Evolutionary conservation across 2,113 vertebrate genomes (phyloP), one percentile per base, ranked within the genome.

Genomic region (Equus przewalskii): DNA sequence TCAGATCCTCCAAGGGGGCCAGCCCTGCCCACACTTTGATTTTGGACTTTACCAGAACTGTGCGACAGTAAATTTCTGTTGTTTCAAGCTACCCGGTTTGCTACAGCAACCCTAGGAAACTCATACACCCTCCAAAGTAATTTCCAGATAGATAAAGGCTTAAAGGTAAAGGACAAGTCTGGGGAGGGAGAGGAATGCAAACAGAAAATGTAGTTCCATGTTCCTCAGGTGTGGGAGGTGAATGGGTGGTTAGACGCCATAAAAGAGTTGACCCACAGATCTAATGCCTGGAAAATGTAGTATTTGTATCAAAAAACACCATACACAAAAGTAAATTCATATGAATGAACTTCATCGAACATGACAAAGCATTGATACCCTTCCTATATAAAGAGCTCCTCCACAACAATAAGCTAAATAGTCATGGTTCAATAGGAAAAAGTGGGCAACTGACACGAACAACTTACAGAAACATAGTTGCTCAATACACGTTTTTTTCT

Each of bases 351-450:
- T 84, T 91, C 41, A 33, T 56, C 41, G 13, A 15, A 44, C 9
- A 3, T 62, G 9, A 3, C 22, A 14, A 30, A 82, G 51, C 24
- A 9, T 26, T 60, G 49, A 54, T 69, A 54, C 6, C 36, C 16
- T 76, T 88, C 14, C 44, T 89, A 11, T 91, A 51, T 46, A 62
- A 78, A 83, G 69, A 83, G 62, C 30, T 15, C 4, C 67, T 88
- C 22, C 79, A 41, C 46, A 75, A 49, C 56, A 87, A 28, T 69
- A 51, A 82, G n/a, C 36, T 56, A 7, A 51, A 19, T 58, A 76
- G 51, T 41, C 7, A 3, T 18, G 26, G 41, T 82, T 88, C 41
- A 7, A 0, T 21, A 44, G 12, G 16, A 1, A 10, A 0, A 51
- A 44, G 44, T 15, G n/a, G 60, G 22, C 41, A 44, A 15, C 33